These are phyloP conservation scores for Chrysomallon squamiferum DNA, from an alignment of 1,140 invertebrate genomes.

Conservation along the genomic window DNA sequence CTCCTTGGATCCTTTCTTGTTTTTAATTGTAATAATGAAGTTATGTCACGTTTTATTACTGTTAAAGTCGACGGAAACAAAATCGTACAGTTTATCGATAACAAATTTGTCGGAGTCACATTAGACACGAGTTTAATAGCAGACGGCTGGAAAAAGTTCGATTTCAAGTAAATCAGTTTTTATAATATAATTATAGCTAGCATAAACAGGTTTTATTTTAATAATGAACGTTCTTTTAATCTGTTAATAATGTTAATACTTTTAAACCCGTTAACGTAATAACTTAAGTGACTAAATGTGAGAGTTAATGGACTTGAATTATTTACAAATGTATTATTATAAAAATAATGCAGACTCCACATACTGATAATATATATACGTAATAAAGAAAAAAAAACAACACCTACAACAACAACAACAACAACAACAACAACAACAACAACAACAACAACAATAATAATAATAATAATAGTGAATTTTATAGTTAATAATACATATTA, in stretches of 20 bases:
- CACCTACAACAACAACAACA: too few relatives aligned
- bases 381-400: too few relatives aligned
- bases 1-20: too few relatives aligned
- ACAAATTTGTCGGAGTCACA: conserved; percentile 23
- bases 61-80: background rate
- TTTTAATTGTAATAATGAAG: too few relatives aligned
- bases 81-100: background rate
- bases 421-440: too few relatives aligned
- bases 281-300: background rate
- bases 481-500: too few relatives aligned
- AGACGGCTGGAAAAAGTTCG: conserved; percentile 19
- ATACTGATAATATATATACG: too few relatives aligned
- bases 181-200: background rate
- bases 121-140: conserved; percentile 20
- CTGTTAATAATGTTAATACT: background rate
- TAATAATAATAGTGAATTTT: too few relatives aligned
- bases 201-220: background rate
- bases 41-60: too few relatives aligned
- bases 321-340: background rate
- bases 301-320: background rate
- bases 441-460: too few relatives aligned
- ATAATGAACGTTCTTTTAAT: background rate
- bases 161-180: conserved; percentile 15
- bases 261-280: background rate
- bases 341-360: background rate